These are phyloP conservation scores for Epizoanthus ramosus DNA, from an alignment of 92 coral and sea anemone species.

Conservation along the genomic window DNA sequence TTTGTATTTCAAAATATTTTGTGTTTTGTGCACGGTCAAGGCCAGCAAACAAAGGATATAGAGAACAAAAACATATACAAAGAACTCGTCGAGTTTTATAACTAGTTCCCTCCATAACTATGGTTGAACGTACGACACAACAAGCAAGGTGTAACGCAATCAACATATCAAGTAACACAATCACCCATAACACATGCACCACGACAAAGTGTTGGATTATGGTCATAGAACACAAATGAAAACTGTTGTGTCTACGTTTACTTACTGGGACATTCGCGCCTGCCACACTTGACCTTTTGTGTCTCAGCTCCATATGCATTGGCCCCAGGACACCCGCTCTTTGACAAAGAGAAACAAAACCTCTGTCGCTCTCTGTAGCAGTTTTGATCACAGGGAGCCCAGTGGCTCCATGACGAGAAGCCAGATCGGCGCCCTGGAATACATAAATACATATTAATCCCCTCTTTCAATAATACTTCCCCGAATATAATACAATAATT, in stretches of 20 bases:
- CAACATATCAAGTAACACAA: too few relatives aligned
- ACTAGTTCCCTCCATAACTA: too few relatives aligned
- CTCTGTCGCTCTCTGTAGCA: slow-evolving; percentile 56
- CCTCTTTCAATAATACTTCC: neutral
- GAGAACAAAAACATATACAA: too few relatives aligned
- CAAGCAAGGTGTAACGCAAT: too few relatives aligned
- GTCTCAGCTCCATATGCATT: slow-evolving; percentile 48
- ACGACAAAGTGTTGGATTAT: neutral
- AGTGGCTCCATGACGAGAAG: slow-evolving; percentile 46
- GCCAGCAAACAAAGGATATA: too few relatives aligned
- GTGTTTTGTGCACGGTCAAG: too few relatives aligned
- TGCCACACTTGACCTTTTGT: slow-evolving; percentile 36
- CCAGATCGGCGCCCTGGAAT: slow-evolving; percentile 18
- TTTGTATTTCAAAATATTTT: too few relatives aligned
- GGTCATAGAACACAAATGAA: neutral
- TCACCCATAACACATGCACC: too few relatives aligned
- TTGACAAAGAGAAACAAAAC: slow-evolving; percentile 39
- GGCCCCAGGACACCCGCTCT: slow-evolving; percentile 33
- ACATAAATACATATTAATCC: neutral
- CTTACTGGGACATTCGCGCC: slow-evolving; percentile 50
- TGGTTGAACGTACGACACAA: too few relatives aligned
- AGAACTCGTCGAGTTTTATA: too few relatives aligned
- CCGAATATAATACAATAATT: too few relatives aligned
- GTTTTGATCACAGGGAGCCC: slow-evolving; percentile 52
- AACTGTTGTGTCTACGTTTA: neutral